Evolutionary conservation across 2,113 vertebrate genomes (phyloP), one percentile per base, ranked within the genome.

Genomic region (Carassius auratus): DNA sequence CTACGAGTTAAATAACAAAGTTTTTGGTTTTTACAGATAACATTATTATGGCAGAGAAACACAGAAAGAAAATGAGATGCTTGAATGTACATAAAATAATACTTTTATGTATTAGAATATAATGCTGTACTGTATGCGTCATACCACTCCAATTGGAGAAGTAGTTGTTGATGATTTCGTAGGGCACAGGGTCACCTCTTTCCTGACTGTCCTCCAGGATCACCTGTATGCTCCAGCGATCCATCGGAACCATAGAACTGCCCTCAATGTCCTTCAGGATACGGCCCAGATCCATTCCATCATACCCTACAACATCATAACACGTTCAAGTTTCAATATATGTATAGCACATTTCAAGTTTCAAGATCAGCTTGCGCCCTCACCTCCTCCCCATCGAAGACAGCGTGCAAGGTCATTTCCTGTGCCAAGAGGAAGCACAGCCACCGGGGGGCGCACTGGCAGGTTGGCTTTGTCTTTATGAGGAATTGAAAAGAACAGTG

Each of bases 81-180:
- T 23, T 45, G 71, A 74, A 74, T 36, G 7, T 36, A 36, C 30
- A 8, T 69, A 36, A 68, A 30, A 30, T 30, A 30, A 30, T 30
- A 30, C 30, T 30, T 30, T 30, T 30, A 30, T 30, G 30, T 30
- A 30, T 30, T 30, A 30, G 30, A 30, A 30, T 30, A 30, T 30
- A 30, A 42, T 55, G 6, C 75, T 8, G 57, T 26, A 23, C 57
- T 80, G 55, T 9, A 45, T 26, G 57, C 76, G 33, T 93, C 97
- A 93, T 90, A 98, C 97, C 93, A 99, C 97, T 84, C 97, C 97
- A 1, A 99, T 96, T 96, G 66, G 97, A 98, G 93, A 98, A 99
- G 92, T 99, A 99, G 93, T 99, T 99, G 93, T 98, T 99, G 93
- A 99, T 97, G 91, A 99, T 98, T 62, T 97, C 96, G 30, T 97